Evolutionary conservation across 2,888 invertebrate genomes (phyloP).

Genomic region (Drosophila borborema): DNA sequence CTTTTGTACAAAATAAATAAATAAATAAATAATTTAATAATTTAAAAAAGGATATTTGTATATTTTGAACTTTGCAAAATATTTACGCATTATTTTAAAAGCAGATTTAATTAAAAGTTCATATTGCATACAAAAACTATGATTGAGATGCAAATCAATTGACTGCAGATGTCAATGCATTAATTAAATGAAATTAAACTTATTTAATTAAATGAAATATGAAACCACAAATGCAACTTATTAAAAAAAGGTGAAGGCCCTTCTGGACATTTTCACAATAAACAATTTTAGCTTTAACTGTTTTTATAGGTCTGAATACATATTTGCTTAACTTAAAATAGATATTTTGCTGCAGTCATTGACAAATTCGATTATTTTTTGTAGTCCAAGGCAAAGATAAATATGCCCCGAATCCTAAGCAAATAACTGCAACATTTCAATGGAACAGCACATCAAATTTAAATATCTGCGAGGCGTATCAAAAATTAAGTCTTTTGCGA

Average conservation of each 20-base stretch:
- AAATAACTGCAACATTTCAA: conserved; percentile 23
- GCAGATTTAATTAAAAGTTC: too few relatives aligned
- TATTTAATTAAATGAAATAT: background rate
- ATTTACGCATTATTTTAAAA: too few relatives aligned
- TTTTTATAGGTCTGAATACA: background rate
- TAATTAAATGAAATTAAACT: too few relatives aligned
- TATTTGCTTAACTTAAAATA: too few relatives aligned
- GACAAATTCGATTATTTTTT: background rate
- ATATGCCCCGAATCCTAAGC: conserved; percentile 24
- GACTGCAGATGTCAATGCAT: too few relatives aligned
- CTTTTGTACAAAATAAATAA: background rate
- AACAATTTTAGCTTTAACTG: background rate
- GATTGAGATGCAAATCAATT: too few relatives aligned
- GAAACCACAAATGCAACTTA: background rate
- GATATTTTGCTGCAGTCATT: too few relatives aligned
- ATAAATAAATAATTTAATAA: too few relatives aligned
- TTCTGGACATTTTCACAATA: background rate
- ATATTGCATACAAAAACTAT: too few relatives aligned
- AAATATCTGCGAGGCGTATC: conserved; percentile 2
- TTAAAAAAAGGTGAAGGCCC: background rate
- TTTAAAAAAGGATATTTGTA: too few relatives aligned
- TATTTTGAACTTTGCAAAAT: too few relatives aligned
- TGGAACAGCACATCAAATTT: background rate
- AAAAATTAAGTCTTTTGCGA: conserved; percentile 1
- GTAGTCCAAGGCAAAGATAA: background rate